Evolutionary conservation across 2,113 vertebrate species (phyloP), one percentile per base, ranked within the genome.

Genomic region (Hyperopisus bebe): DNA sequence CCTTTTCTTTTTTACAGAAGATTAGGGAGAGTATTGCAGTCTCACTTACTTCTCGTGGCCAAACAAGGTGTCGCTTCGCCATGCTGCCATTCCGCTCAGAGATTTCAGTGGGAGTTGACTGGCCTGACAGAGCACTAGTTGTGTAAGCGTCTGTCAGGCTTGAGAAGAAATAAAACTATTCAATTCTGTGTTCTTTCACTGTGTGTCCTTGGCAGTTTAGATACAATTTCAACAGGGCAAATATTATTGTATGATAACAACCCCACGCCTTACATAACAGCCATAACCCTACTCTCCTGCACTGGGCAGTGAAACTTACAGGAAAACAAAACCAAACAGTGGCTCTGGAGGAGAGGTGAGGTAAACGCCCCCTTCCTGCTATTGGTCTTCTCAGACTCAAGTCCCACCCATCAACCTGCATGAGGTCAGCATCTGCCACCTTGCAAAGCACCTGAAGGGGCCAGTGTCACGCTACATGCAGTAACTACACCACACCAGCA

Each of bases 171-270:
- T 35, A 39, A 39, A 77, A 39, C 70, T 39, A 39, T 17, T n/a
- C 51, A 11, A 42, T 58, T 77, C 70, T 47, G 62, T 66, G 87
- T 27, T 74, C n/a, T 48, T 35, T 88, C 46, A 77, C 88, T 88
- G 44, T 88, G n/a, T 74, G 51, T 42, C 62, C 88, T 77, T 88
- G 87, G 87, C 88, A 88, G 6, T 88, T 24, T 86, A 31, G n/a
- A 46, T 74, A 7, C 8, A 31, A 46, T 19, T 47, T 19, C 44
- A 62, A 62, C 62, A 77, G 74, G 21, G 8, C 35, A 89, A 82
- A 89, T 15, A 82, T 55, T 53, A 15, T 51, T 89, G 27, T 53
- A 39, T 82, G 44, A 53, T 31, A 77, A 35, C 17, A 24, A 13
- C 35, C 24, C 35, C 35, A 88, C 21, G 0, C 3, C 27, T 89